Evolutionary conservation across 1,140 invertebrate species (phyloP).

Genomic region (Euura lappo): DNA sequence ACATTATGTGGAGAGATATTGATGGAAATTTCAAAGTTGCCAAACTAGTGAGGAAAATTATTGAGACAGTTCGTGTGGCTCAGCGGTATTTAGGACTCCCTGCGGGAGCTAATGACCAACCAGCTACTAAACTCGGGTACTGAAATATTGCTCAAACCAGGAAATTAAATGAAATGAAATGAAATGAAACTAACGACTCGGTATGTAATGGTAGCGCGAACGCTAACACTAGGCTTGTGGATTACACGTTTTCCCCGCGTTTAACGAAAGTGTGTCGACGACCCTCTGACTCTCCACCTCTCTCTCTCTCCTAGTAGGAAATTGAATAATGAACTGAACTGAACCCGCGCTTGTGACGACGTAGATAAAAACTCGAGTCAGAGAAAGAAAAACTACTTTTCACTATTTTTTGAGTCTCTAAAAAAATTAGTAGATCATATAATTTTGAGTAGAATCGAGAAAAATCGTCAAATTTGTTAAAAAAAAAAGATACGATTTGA

Average conservation of each 20-base stretch:
- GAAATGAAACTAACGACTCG: not conserved
- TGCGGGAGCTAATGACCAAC: slow-evolving; percentile 39
- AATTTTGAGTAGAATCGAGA: no score
- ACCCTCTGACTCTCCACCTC: slow-evolving; percentile 24
- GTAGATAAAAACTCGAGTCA: no score
- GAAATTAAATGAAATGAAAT: slow-evolving; percentile 45
- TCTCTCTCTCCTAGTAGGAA: not conserved
- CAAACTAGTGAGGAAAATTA: not conserved
- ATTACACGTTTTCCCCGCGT: slow-evolving; percentile 53
- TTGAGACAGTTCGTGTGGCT: not conserved
- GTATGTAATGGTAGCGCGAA: no score
- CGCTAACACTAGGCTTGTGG: slow-evolving; percentile 19
- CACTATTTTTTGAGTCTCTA: no score
- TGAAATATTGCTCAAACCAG: slow-evolving; percentile 54
- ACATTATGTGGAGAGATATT: not conserved
- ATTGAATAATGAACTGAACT: no score
- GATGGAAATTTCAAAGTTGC: no score
- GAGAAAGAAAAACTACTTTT: no score
- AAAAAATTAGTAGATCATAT: no score
- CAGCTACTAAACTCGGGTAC: not conserved
- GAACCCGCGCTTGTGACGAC: no score
- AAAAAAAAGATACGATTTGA: no score
- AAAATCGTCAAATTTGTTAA: no score
- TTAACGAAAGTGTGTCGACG: slow-evolving; percentile 41
- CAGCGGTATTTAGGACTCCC: no score